Percentiles rank a stretch among this genome's conserved stretches.
phyloP scores from a whole-genome alignment of 1,140 invertebrate genomes.

The Globodera ellingtonae region DNA sequence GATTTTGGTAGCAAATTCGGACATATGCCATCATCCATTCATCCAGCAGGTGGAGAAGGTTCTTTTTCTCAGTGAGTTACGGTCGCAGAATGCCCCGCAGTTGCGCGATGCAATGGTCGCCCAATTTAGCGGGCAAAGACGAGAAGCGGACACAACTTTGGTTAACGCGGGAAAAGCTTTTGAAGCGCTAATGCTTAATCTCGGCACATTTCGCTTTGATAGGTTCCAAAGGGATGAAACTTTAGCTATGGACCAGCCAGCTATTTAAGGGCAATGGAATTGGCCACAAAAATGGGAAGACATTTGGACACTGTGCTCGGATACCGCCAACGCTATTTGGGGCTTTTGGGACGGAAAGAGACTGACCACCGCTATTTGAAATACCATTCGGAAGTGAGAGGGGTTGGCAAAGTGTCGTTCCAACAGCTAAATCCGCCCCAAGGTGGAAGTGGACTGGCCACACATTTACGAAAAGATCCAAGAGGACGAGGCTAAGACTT shows the following conservation, averaged over 20 bases:
- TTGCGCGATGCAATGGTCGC: conserved; percentile 79
- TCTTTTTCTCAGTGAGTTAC: conserved; percentile 81
- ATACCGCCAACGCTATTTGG: conserved; percentile 77
- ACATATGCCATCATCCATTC: conserved; percentile 1
- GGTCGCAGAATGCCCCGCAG: conserved; percentile 71
- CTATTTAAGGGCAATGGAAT: conserved; percentile 76
- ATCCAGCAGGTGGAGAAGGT: conserved; percentile 79
- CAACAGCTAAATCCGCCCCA: conserved; percentile 27
- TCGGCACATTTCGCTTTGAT: conserved; percentile 83
- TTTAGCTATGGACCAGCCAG: neutral
- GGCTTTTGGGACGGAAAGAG: conserved; percentile 76
- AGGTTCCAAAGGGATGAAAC: conserved; percentile 68
- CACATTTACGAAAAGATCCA: conserved; percentile 70
- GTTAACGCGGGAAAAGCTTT: conserved; percentile 77
- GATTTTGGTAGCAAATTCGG: neutral
- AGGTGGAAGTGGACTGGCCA: conserved; percentile 71
- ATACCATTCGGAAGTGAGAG: conserved; percentile 71
- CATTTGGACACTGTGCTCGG: conserved; percentile 79
- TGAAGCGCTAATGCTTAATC: conserved; percentile 78
- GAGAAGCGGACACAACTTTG: conserved; percentile 81
- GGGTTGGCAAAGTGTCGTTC: neutral
- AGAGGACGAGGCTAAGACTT: conserved; percentile 67
- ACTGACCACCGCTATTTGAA: conserved; percentile 76
- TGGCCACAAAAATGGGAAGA: conserved; percentile 79
- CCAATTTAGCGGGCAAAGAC: conserved; percentile 76